These are phyloP conservation scores for Phasianus colchicus DNA, from an alignment of 2,113 vertebrate species.

Conservation along the genomic window DNA sequence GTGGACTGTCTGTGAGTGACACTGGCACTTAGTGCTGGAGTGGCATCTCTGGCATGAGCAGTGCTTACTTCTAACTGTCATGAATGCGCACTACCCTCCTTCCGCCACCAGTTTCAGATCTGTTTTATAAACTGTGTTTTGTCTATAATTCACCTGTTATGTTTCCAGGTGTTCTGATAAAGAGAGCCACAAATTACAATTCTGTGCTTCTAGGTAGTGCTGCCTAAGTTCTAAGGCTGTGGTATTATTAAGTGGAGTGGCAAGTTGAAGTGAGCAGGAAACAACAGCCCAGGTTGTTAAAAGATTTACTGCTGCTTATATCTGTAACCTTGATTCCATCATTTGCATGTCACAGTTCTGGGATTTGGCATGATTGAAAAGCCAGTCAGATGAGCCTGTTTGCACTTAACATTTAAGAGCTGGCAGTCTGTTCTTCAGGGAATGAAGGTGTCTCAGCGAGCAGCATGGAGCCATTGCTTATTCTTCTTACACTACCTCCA, in stretches of 20 bases:
- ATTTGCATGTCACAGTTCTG: conserved; percentile 24
- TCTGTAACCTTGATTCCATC: conserved; percentile 19
- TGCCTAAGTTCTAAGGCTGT: conserved; percentile 36
- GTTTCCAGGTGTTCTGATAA: conserved; percentile 23
- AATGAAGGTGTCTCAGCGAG: neutral
- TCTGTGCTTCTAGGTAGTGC: neutral
- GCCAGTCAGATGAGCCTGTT: conserved; percentile 4
- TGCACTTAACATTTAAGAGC: conserved; percentile 47
- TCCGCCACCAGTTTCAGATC: neutral
- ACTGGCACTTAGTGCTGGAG: neutral
- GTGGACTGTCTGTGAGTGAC: neutral
- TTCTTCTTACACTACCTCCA: neutral
- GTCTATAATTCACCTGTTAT: neutral
- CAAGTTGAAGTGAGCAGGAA: neutral
- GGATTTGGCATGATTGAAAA: conserved; percentile 53
- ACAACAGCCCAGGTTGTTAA: conserved; percentile 32
- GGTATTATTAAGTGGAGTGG: conserved; percentile 29
- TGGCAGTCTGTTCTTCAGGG: neutral
- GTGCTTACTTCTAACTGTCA: neutral
- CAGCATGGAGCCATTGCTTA: conserved; percentile 12
- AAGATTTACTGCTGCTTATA: conserved; percentile 38
- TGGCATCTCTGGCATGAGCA: neutral
- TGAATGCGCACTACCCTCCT: neutral
- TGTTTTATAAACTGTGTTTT: neutral
- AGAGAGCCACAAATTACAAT: conserved; percentile 15